Evolutionary conservation across 2,113 vertebrate genomes (phyloP).

Genomic region (Apteryx owenii): DNA sequence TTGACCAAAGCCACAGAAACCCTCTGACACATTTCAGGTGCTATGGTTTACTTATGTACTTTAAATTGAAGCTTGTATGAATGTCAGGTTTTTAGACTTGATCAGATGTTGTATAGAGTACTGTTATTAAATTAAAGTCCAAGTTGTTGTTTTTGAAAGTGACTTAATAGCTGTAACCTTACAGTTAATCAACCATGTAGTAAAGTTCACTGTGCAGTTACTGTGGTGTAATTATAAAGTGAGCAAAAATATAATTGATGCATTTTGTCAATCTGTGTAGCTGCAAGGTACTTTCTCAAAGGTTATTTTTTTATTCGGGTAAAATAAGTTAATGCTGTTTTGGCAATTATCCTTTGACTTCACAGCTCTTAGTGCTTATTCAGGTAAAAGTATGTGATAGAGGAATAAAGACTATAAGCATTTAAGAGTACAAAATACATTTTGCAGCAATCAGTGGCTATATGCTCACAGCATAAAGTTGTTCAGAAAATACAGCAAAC

Average conservation of each 20-base stretch:
- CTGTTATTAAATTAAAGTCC: constrained; percentile 43
- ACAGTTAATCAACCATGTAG: constrained; percentile 81
- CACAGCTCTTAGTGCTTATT: constrained; percentile 48
- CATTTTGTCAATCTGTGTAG: constrained; percentile 84
- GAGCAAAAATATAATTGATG: constrained; percentile 82
- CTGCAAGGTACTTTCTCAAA: constrained; percentile 86
- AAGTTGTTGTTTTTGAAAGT: constrained; percentile 37
- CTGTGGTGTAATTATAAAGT: constrained; percentile 82
- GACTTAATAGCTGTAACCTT: constrained; percentile 77
- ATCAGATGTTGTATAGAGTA: background rate
- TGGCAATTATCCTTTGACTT: constrained; percentile 68
- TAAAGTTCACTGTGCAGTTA: constrained; percentile 76
- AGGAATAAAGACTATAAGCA: constrained; percentile 13
- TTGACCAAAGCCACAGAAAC: background rate
- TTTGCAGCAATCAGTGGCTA: background rate
- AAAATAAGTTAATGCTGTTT: constrained; percentile 81
- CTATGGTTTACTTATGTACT: background rate
- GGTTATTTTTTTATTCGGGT: constrained; percentile 82
- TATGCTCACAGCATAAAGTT: background rate
- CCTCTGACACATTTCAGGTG: background rate
- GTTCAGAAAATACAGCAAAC: background rate
- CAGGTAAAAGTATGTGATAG: constrained; percentile 9
- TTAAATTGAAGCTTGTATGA: constrained; percentile 6
- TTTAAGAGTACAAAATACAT: constrained; percentile 14
- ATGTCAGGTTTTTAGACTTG: background rate